Base-by-base conservation (phyloP, 2,888 invertebrate genomes). In the Muschampia staudingeri region DNA sequence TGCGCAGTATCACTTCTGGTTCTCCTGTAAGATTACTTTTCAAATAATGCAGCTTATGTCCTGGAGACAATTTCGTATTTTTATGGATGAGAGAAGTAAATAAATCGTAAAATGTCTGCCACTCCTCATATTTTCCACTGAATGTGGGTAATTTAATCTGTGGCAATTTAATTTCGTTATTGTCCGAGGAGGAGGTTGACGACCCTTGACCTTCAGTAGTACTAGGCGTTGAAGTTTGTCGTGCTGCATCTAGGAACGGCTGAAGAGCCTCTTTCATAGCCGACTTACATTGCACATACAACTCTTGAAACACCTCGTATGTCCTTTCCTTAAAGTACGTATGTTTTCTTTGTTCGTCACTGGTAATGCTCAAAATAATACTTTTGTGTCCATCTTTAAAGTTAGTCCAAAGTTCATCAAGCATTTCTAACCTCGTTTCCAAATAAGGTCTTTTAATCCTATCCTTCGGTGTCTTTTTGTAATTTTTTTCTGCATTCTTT, bases 41-140 rank as follows among this genome's bases (percentile, higher is more conserved):
- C 2, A 76, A 42, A 65, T 76, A 76, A 25, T 76, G 76, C 48
- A 76, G n/a, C 44, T 76, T 76, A n/a, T 76, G 65, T 25, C 67
- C 76, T 9, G 76, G 30, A 9, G 42, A 40, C 34, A 76, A n/a
- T 11, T 12, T 25, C 9, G 44, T 67, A 12, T 67, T 76, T 3
- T 16, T 40, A n/a, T 67, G 44, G 9, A 76, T 44, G 30, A 76
- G n/a, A 1, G 76, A 76, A 14, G 30, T 52, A 52, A 73, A 73
- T 12, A 75, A 56, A 6, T 75, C 75, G 37, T 56, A 56, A 56
- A 75, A 75, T 8, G 70, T 71, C 19, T 78, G 70, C 78, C 56
- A 78, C 37, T 77, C 77, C 12, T 69, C 69, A 34, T 69, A 69
- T 69, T 69, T 69, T 19, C 77, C 69, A n/a, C n/a, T 69, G 19